Conservation (phyloP, 2,797 vertebrate genomes). For the Brachymystax lenok region DNA sequence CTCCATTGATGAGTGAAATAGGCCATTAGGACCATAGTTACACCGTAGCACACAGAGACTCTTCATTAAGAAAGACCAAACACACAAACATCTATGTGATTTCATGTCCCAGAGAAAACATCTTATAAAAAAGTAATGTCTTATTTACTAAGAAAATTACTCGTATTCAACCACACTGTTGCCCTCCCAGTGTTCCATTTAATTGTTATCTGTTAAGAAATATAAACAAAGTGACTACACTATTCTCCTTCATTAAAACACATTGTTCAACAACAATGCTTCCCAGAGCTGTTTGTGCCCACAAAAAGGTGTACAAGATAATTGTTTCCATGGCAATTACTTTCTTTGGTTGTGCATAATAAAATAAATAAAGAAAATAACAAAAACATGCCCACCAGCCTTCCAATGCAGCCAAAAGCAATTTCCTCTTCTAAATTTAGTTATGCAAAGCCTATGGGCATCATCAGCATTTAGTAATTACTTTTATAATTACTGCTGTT, state of each 20-base stretch:
- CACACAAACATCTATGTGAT: slow-evolving; percentile 30
- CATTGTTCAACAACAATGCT: slow-evolving; percentile 65
- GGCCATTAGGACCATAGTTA: slow-evolving; percentile 51
- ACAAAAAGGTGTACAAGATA: slow-evolving; percentile 60
- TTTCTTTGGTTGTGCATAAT: slow-evolving; percentile 55
- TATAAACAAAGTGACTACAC: slow-evolving; percentile 59
- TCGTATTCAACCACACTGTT: slow-evolving; percentile 25
- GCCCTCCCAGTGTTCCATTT: slow-evolving; percentile 41
- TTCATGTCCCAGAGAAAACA: slow-evolving; percentile 42
- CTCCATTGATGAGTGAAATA: slow-evolving; percentile 57
- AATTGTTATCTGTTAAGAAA: slow-evolving; percentile 61
- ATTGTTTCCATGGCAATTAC: slow-evolving; percentile 80
- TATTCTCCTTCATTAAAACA: slow-evolving; percentile 66
- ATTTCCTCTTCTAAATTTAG: slow-evolving; percentile 99
- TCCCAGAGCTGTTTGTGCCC: slow-evolving; percentile 68
- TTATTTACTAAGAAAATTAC: slow-evolving; percentile 49
- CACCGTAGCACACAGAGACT: slow-evolving; percentile 40
- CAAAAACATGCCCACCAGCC: slow-evolving; percentile 67
- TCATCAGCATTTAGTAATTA: slow-evolving; percentile 99
- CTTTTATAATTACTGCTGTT: slow-evolving; percentile 99
- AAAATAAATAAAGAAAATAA: slow-evolving; percentile 46
- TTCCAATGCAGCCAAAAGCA: slow-evolving; percentile 91
- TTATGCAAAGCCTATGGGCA: slow-evolving; percentile 99
- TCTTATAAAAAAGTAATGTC: slow-evolving; percentile 35
- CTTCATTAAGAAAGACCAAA: slow-evolving; percentile 43